Evolutionary conservation across 2,888 invertebrate species (phyloP), one percentile per base, ranked within the genome.

Genomic region (Escarpia spicata): DNA sequence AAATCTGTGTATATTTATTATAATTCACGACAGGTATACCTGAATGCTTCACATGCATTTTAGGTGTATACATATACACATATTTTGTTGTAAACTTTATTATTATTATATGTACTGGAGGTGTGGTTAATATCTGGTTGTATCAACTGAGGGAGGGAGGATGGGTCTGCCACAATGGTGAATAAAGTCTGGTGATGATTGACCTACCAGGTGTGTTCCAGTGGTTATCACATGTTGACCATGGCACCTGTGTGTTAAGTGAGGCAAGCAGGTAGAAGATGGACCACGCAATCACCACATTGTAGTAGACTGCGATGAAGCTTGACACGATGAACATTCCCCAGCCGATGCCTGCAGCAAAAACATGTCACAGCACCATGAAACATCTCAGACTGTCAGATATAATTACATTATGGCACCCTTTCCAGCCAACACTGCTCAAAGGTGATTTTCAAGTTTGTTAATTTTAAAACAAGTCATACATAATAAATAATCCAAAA

Each of bases 231-330:
- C 97, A 97, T 43, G 95, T 95, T 90, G 95, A 95, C 97, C 97
- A 97, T 0, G 97, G 97, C 52, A 97, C 94, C 26, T 95, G 94
- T 37, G 95, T 94, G 31, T 96, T 96, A 93, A 97, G 96, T 15
- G 97, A 97, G 8, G 96, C 96, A 94, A 97, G 96, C 92, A 97
- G 95, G 94, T 97, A 97, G 95, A 96, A 97, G 90, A 97, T 95
- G 2, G 97, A 96, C 97, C 97, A 97, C 19, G 97, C 97, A 26
- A 97, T 96, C 94, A 97, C 96, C 95, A 97, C 96, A 95, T 97
- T 97, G 96, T 97, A 97, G 95, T 97, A 97, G 93, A 97, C 96
- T 43, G 97, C 96, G 89, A 97, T 96, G 93, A 97, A 95, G 91
- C 96, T 96, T 2, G 97, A 97, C 93, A 97, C 96, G 58, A 97